Base-by-base conservation (phyloP, 2,797 vertebrate genomes). In the Smutsia temminckii region DNA sequence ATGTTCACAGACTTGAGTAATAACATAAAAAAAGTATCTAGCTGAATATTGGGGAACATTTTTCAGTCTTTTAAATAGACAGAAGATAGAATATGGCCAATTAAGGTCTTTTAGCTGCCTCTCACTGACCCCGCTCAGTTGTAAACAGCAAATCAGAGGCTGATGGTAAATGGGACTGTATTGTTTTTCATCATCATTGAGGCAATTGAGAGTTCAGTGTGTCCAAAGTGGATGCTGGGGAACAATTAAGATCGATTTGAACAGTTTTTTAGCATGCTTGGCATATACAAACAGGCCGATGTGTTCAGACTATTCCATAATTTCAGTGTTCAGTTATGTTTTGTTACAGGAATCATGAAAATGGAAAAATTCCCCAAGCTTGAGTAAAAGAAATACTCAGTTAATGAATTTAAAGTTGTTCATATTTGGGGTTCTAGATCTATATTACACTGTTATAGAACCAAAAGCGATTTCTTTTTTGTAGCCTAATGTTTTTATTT, bases 351-450 rank as follows among this genome's bases (percentile, higher is more conserved):
- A 75, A 25, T 77, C 29, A 85, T 53, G 20, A 57, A 84, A 83
- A 53, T 51, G 13, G 5, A 55, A 91, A 90, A 21, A 5, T 3
- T 74, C 16, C 8, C 4, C 8, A 86, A 63, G 5, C 10, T 59
- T n/a, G 3, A 80, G 12, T 66, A n/a, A 93, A 93, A 95, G 8
- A 84, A 74, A 72, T 74, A 51, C 37, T 51, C 5, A 69, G 0
- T 74, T 90, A 90, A 68, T 72, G 13, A 85, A 34, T 95, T 37
- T 69, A 6, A 75, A 85, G 32, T 72, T 46, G 14, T 89, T 94
- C 17, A 10, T 91, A 68, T 94, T n/a, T 63, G 40, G 2, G 2
- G 10, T 1, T 94, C 6, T 86, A 11, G 3, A 61, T 85, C 8
- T 57, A 3, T 49, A 51, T 80, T 66, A 71, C 2, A 46, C 2